Evolutionary conservation across 2,113 vertebrate genomes (phyloP).

Genomic region (Tachysurus fulvidraco): DNA sequence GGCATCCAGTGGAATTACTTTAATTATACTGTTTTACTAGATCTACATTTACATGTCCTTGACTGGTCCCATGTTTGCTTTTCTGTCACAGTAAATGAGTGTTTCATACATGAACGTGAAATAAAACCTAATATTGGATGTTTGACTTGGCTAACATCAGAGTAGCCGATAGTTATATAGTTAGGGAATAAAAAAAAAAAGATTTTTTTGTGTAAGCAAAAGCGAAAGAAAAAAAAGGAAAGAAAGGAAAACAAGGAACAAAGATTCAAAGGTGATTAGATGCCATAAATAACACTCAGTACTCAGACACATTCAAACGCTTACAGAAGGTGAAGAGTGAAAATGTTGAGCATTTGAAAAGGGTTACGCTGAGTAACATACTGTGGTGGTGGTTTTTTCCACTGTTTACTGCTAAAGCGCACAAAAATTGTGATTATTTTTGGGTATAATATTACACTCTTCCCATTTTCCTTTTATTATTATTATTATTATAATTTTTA

Average conservation of each 20-base stretch:
- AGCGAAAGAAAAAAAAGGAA: no score
- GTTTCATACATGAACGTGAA: not conserved
- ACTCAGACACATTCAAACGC: not conserved
- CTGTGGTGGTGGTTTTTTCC: not conserved
- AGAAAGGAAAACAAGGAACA: not conserved
- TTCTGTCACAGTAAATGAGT: no score
- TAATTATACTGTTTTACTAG: not conserved
- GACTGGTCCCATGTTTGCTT: no score
- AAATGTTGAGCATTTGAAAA: not conserved
- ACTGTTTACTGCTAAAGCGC: not conserved
- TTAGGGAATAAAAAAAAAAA: no score
- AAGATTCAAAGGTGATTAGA: not conserved
- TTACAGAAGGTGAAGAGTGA: not conserved
- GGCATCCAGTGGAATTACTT: not conserved
- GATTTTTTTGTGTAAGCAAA: no score
- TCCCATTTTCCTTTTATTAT: not conserved
- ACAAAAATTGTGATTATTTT: not conserved
- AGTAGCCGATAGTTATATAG: not conserved
- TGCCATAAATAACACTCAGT: not conserved
- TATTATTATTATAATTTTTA: not conserved
- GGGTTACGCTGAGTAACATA: not conserved
- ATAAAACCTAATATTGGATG: not conserved
- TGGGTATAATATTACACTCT: not conserved
- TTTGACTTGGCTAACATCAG: not conserved
- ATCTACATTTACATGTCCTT: no score